phyloP scores from a whole-genome alignment of 2,113 vertebrate genomes.

The Cryptomyrus ogoouensis region DNA sequence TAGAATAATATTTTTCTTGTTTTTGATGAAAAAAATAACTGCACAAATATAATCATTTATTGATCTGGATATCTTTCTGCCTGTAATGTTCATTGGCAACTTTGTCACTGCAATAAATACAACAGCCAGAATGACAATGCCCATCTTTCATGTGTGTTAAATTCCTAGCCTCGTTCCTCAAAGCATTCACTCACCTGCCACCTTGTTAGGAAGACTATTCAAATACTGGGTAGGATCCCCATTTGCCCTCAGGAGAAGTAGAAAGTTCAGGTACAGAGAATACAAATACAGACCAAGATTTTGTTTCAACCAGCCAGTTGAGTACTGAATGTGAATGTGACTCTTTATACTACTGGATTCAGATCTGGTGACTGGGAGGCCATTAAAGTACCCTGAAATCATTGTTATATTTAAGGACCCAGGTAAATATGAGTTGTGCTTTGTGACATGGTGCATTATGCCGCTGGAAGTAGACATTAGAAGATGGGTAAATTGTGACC shows the following conservation, averaged over 20 bases:
- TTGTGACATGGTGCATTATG: neutral
- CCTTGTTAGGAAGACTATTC: neutral
- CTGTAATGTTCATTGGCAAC: neutral
- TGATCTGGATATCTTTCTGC: neutral
- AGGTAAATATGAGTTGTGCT: neutral
- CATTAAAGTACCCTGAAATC: neutral
- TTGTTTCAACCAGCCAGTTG: neutral
- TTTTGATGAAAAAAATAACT: neutral
- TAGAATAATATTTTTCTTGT: neutral
- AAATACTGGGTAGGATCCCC: neutral
- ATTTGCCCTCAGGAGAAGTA: neutral
- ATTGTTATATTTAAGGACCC: neutral
- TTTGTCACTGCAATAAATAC: neutral
- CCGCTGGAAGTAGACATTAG: neutral
- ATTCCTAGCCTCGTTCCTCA: neutral
- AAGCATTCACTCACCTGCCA: neutral
- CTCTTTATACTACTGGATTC: neutral
- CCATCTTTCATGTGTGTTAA: neutral
- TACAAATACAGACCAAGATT: neutral
- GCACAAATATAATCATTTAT: neutral
- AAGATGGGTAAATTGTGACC: neutral
- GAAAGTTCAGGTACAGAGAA: neutral
- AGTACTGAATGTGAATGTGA: neutral
- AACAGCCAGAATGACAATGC: neutral
- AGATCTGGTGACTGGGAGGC: neutral